Evolutionary conservation across 2,888 invertebrate genomes (phyloP), one percentile per base, ranked within the genome.

Genomic region (Hecatera dysodea): DNA sequence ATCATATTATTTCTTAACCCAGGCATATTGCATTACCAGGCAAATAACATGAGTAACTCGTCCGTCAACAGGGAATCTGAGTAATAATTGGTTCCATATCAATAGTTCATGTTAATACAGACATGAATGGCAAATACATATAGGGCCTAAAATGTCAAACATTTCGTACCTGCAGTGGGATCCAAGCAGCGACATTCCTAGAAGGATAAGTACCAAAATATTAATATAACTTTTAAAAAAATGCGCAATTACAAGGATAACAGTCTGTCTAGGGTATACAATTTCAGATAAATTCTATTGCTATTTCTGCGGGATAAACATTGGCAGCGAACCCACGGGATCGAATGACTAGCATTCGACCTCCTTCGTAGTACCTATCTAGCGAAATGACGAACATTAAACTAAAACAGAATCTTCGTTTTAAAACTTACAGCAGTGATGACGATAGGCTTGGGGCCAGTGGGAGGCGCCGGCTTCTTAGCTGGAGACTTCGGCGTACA

Each of bases 181-280:
- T 84, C 84, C 67, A 84, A 72, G 70, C 86, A 84, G 57, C 79
- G 86, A 67, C 85, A 86, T 65, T 85, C 85, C 85, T 85, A 72
- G 4, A 75, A 80, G 11, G n/a, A 24, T 8, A 36, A 33, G 39
- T 57, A 52, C 6, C n/a, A 62, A 53, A 33, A 55, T 50, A 46
- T 53, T 39, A 73, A 46, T 46, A n/a, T 17, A 17, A 24, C 1
- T 17, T n/a, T n/a, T 6, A 22, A 24, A 24, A 19, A 24, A 56
- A 15, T 15, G 19, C 36, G 24, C 19, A 29, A 19, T 29, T 9
- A 19, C 17, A 17, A 27, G 9, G 27, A 12, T 48, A 48, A n/a
- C 48, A 11, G 11, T 22, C 48, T 12, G n/a, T n/a, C 46, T 46
- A 44, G 7, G 19, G 19, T 7, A 8, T 44, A 44, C 19, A 46